Conservation (phyloP, 35 echinoderm and acorn worm species). For the Heliocidaris erythrogramma region DNA sequence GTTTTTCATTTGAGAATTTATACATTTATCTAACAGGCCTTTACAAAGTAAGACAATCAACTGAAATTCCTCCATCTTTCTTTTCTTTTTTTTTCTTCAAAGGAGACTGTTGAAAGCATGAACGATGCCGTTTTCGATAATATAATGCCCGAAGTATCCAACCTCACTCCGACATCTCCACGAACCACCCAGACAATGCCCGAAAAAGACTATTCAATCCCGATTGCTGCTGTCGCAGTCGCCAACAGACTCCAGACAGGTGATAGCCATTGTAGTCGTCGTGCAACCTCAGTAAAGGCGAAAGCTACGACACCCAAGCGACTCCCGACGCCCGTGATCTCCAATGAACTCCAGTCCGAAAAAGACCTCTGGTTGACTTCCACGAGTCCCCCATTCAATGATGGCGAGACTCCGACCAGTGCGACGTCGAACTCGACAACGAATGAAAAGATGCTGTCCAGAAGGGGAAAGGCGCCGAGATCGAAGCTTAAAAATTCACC, state of each 20-base stretch:
- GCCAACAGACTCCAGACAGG: slow-evolving; percentile 28
- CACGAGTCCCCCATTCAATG: neutral
- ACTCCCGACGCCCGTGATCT: neutral
- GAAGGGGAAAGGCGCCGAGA: neutral
- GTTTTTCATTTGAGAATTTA: neutral
- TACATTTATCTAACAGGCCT: neutral
- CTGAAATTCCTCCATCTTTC: neutral
- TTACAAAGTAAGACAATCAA: neutral
- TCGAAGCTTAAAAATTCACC: neutral
- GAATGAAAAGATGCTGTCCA: neutral
- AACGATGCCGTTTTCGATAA: neutral
- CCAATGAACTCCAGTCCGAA: neutral
- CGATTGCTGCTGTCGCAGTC: neutral
- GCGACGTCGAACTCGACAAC: neutral
- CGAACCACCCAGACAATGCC: neutral
- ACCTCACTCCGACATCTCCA: neutral
- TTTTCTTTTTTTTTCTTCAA: neutral
- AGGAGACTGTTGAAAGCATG: neutral
- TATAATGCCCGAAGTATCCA: neutral
- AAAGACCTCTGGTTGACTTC: neutral
- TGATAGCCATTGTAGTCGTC: neutral
- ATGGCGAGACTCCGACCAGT: neutral
- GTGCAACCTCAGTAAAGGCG: neutral
- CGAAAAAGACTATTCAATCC: neutral
- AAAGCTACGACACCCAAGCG: neutral